Evolutionary conservation across 2,888 invertebrate genomes (phyloP).

Genomic region (Phengaris arion): DNA sequence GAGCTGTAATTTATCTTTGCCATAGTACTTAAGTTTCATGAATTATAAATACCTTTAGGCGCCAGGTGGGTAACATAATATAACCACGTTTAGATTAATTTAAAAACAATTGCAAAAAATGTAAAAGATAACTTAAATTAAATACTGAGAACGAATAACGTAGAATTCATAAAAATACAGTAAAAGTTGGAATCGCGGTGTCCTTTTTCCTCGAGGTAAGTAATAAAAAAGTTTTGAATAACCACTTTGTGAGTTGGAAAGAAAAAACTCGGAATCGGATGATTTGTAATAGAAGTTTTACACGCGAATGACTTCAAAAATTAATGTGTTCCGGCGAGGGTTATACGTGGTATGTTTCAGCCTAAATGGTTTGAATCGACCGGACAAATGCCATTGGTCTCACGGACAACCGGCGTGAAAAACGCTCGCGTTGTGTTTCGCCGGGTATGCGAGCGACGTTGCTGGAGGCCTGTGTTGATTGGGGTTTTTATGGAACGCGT

Average conservation of each 20-base stretch:
- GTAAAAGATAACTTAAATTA: background rate
- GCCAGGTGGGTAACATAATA: too few relatives aligned
- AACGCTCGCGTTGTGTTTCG: background rate
- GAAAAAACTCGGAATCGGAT: conserved; percentile 10
- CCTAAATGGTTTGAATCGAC: too few relatives aligned
- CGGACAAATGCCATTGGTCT: too few relatives aligned
- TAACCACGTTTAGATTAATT: too few relatives aligned
- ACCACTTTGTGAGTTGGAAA: conserved; percentile 26
- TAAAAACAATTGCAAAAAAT: background rate
- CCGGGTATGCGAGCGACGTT: too few relatives aligned
- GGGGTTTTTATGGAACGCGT: background rate
- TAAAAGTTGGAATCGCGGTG: conserved; percentile 3
- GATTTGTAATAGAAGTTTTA: conserved; percentile 21
- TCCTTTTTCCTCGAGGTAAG: conserved; percentile 12
- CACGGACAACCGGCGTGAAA: background rate
- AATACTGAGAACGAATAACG: conserved; percentile 4
- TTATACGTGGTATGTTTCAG: background rate
- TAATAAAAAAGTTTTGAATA: conserved; percentile 22
- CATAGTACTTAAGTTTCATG: too few relatives aligned
- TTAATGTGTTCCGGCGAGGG: background rate
- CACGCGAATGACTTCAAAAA: background rate
- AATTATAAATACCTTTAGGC: too few relatives aligned
- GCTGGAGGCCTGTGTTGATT: too few relatives aligned
- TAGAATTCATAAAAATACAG: conserved; percentile 1
- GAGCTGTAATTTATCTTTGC: too few relatives aligned